phyloP scores from a whole-genome alignment of 2,888 invertebrate species.

The Stenurella melanura region DNA sequence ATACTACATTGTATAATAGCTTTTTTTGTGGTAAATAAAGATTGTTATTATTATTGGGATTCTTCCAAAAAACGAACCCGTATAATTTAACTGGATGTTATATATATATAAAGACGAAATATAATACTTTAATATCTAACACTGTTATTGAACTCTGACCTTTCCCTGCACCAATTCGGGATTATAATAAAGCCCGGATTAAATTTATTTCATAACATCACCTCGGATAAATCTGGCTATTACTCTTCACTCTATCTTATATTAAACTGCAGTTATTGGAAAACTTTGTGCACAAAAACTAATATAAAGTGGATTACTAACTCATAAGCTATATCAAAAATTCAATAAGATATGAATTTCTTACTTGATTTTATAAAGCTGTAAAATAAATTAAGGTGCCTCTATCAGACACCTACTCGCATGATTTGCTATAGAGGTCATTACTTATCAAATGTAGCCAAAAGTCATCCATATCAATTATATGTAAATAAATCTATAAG shows the following conservation, averaged over 20 bases:
- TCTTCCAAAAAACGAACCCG: too few relatives aligned
- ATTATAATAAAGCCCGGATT: constrained; percentile 1
- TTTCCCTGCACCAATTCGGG: constrained; percentile 1
- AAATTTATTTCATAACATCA: neutral
- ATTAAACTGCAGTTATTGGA: constrained; percentile 23
- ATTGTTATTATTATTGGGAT: too few relatives aligned
- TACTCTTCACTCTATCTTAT: neutral
- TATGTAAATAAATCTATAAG: too few relatives aligned
- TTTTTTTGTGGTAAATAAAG: too few relatives aligned
- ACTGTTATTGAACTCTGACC: neutral
- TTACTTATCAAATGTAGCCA: too few relatives aligned
- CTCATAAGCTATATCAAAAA: constrained; percentile 2
- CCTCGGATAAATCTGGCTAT: neutral
- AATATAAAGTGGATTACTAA: constrained; percentile 21
- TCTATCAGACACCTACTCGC: neutral
- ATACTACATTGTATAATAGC: too few relatives aligned
- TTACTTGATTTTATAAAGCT: constrained; percentile 6
- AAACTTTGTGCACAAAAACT: constrained; percentile 16
- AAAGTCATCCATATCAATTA: too few relatives aligned
- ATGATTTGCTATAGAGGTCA: too few relatives aligned
- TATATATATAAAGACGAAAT: neutral
- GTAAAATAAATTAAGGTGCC: neutral
- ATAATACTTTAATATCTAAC: neutral
- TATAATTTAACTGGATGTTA: neutral
- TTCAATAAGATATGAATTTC: constrained; percentile 13